Evolutionary conservation across 2,113 vertebrate species (phyloP).

Genomic region (Cyanistes caeruleus): DNA sequence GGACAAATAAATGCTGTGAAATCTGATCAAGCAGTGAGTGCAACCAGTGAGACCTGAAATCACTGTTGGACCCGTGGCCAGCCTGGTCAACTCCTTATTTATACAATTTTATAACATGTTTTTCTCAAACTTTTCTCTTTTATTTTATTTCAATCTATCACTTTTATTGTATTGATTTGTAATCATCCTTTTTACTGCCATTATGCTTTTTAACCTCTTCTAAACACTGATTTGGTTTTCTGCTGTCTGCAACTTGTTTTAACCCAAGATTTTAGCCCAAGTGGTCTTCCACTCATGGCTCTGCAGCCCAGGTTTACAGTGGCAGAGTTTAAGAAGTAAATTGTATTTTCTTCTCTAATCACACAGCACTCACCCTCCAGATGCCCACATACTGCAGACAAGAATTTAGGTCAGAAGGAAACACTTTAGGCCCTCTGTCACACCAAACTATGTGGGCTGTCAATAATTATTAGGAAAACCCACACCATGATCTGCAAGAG

Average conservation of each 20-base stretch:
- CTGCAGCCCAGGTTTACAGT: not conserved
- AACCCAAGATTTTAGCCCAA: conserved; percentile 3
- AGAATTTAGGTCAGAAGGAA: not conserved
- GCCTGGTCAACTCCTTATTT: not conserved
- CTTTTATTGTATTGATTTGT: not conserved
- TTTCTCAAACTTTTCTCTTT: not conserved
- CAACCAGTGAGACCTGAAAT: not conserved
- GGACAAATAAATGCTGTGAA: not conserved
- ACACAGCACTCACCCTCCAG: not conserved
- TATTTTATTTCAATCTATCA: not conserved
- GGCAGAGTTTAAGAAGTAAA: not conserved
- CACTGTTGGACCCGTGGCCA: not conserved
- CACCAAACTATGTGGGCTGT: not conserved
- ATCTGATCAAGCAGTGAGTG: not conserved
- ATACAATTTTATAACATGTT: not conserved
- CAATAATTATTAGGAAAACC: not conserved
- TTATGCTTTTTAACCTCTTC: conserved; percentile 1
- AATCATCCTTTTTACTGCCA: not conserved
- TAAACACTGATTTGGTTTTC: not conserved
- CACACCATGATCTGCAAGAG: not conserved
- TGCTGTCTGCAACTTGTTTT: conserved; percentile 5
- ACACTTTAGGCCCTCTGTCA: not conserved
- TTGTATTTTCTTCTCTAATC: not conserved
- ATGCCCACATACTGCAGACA: not conserved
- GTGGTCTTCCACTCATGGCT: not conserved